Base-by-base conservation (phyloP, 2,797 vertebrate genomes). In the Kryptolebias ocellatus region DNA sequence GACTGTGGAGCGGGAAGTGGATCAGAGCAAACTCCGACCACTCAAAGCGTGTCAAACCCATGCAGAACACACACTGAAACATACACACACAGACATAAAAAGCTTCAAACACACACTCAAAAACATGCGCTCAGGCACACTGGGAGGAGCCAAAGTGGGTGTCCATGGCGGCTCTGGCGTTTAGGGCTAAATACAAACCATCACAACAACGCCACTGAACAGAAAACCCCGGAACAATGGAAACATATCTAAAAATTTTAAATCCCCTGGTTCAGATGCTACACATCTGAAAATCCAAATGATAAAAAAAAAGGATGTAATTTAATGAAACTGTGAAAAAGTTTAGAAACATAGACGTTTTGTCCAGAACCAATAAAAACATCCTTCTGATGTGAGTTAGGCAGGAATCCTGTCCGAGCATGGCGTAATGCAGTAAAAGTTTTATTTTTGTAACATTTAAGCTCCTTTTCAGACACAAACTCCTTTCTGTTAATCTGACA, bases 1-100 rank as follows among this genome's bases (percentile, higher is more conserved):
- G 81, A 76, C 61, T 53, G 79, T 65, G 79, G 76, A 73, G 80
- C 12, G 44, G 86, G 83, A 84, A 88, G 88, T 83, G 77, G 79
- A 89, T 92, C 90, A 89, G 84, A 83, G 72, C 74, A 83, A 88
- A 89, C 85, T 88, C 78, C 74, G 57, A 68, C 86, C 85, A 87
- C 86, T 89, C 84, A 78, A 67, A 78, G 79, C 63, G 81, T 84
- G 89, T 91, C 89, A 86, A 79, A 90, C 83, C 79, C 89, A 87
- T 79, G 70, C 71, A 37, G 74, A 67, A 70, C 50, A 70, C 78
- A 87, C 82, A 27, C 0, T 53, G 20, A 64, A 68, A 83, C 52
- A 69, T 56, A 69, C 11, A 64, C 46, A 56, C 69, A 72, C 17
- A 70, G 29, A 68, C 58, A 74, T 54, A 56, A 24, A 53, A 24